A percentile compares a stretch with the other conserved stretches of the same genome.
Evolutionary conservation across 2,797 vertebrate genomes (phyloP).

Genomic region (Lithobates sylvaticus): DNA sequence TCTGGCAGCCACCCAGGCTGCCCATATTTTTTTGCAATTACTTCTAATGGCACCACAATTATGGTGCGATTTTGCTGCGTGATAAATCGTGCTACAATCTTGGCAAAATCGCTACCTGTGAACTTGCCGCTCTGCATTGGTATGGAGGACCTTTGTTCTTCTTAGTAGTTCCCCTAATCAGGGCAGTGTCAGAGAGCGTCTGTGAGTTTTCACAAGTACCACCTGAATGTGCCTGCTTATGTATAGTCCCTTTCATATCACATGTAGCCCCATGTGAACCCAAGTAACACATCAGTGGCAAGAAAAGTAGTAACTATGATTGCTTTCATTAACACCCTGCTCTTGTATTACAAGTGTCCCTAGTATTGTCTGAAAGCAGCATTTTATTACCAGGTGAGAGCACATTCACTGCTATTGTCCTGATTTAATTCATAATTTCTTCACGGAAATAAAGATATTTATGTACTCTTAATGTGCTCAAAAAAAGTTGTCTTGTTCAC

Average conservation of each 20-base stretch:
- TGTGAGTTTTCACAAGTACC: too few species aligned
- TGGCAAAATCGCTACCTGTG: too few species aligned
- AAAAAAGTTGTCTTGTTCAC: background rate
- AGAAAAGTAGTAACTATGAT: background rate
- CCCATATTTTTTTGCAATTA: too few species aligned
- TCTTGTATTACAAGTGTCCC: constrained; percentile 27
- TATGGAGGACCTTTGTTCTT: too few species aligned
- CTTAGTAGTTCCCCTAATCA: too few species aligned
- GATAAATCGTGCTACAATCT: too few species aligned
- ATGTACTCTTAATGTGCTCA: background rate
- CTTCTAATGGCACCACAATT: too few species aligned
- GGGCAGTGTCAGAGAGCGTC: too few species aligned
- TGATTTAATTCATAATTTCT: constrained; percentile 32
- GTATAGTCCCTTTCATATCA: background rate
- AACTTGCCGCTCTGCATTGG: too few species aligned
- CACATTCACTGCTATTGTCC: constrained; percentile 16
- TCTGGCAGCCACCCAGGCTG: too few species aligned
- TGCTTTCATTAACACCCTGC: background rate
- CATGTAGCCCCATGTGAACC: background rate
- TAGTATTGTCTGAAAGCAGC: constrained; percentile 7
- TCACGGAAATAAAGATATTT: constrained; percentile 29
- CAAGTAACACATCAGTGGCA: background rate
- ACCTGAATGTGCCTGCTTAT: too few species aligned
- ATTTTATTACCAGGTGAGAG: constrained; percentile 22
- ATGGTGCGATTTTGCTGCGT: too few species aligned